phyloP scores from a whole-genome alignment of 2,888 invertebrate species.

The Eupelmus urozonus region DNA sequence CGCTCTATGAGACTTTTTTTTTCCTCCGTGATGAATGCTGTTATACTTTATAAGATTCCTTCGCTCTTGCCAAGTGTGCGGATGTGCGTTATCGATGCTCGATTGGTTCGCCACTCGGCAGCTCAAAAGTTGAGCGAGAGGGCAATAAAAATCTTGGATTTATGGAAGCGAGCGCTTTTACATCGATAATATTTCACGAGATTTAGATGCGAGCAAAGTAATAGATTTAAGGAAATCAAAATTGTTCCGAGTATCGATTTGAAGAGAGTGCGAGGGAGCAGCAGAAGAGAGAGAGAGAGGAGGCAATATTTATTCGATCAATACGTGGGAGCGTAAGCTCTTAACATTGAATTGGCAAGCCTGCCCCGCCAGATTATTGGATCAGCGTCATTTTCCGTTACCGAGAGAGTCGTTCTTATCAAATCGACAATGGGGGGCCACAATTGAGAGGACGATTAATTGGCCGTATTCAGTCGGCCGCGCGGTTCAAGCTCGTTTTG shows the following conservation, averaged over 20 bases:
- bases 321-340: constrained; percentile 42
- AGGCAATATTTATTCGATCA: constrained; percentile 46
- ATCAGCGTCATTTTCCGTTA: constrained; percentile 56
- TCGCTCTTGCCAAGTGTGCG: too few species aligned
- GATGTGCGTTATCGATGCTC: too few species aligned
- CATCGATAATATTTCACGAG: too few species aligned
- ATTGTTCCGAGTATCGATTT: constrained; percentile 24
- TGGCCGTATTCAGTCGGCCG: constrained; percentile 13
- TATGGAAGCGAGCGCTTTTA: too few species aligned
- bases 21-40: too few species aligned
- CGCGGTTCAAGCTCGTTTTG: constrained; percentile 22
- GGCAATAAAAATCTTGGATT: too few species aligned
- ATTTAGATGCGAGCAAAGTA: background rate
- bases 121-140: too few species aligned
- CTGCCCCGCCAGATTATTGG: constrained; percentile 51
- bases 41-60: too few species aligned
- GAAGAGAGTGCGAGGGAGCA: too few species aligned
- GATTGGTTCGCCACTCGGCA: too few species aligned
- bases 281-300: background rate
- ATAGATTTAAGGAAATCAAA: constrained; percentile 3
- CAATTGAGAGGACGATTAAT: constrained; percentile 39
- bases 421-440: constrained; percentile 33
- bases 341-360: constrained; percentile 47
- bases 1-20: too few species aligned
- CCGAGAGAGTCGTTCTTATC: constrained; percentile 39